Evolutionary conservation across 53 echinoderm and acorn worm species (phyloP).

Genomic region (Temnopleurus reevesii): DNA sequence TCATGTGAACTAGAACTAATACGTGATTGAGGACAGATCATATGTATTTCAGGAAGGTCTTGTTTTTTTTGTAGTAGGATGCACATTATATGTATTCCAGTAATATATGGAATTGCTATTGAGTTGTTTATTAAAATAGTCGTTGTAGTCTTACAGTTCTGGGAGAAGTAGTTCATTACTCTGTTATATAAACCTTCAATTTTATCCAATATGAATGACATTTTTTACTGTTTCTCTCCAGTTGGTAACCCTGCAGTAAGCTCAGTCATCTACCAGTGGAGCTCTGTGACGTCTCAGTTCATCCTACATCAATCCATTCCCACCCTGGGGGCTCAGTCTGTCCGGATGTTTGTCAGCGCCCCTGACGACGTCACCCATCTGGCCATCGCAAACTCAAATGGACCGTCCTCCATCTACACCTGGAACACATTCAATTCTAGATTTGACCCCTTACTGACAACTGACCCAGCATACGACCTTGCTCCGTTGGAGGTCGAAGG

Average conservation of each 20-base stretch:
- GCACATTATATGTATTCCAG: too few species aligned
- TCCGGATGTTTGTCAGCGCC: slow-evolving; percentile 63
- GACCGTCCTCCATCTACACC: slow-evolving; percentile 62
- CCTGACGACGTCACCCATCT: slow-evolving; percentile 70
- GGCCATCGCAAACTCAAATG: slow-evolving; percentile 68
- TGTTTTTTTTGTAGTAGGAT: too few species aligned
- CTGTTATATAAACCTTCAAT: too few species aligned
- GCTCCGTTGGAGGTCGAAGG: slow-evolving; percentile 56
- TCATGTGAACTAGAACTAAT: too few species aligned
- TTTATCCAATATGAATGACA: too few species aligned
- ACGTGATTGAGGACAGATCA: too few species aligned
- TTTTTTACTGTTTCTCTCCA: too few species aligned
- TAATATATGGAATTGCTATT: too few species aligned
- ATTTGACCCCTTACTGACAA: slow-evolving; percentile 62
- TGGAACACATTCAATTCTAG: slow-evolving; percentile 83
- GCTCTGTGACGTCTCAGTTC: slow-evolving; percentile 65
- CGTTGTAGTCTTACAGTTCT: too few species aligned
- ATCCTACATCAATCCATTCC: slow-evolving; percentile 77
- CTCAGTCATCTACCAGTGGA: slow-evolving; percentile 87
- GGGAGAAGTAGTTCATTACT: too few species aligned
- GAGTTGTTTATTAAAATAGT: too few species aligned
- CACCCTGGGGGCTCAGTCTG: slow-evolving; percentile 76
- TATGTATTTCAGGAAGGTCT: too few species aligned
- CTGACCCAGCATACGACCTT: slow-evolving; percentile 62
- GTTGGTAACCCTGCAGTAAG: slow-evolving; percentile 66